Conservation (phyloP, 2,797 vertebrate genomes). For the Cirrhinus molitorella region DNA sequence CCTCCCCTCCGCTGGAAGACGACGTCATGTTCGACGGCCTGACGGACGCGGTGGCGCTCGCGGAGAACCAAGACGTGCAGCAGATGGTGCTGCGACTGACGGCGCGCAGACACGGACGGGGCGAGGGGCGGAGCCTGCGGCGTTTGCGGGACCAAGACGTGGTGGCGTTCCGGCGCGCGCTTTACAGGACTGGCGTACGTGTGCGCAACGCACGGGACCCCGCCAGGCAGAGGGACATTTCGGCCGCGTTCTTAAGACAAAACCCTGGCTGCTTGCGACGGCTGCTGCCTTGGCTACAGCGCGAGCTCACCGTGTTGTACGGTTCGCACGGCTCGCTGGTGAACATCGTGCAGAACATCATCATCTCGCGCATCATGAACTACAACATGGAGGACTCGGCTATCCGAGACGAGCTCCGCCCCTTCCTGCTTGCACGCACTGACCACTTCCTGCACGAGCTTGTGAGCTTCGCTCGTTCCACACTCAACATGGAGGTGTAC, state of each 20-base stretch:
- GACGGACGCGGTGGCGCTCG: slow-evolving; percentile 56
- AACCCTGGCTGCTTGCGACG: slow-evolving; percentile 93
- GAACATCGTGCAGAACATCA: slow-evolving; percentile 91
- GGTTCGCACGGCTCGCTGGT: slow-evolving; percentile 89
- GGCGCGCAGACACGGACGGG: slow-evolving; percentile 78
- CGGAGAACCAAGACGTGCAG: slow-evolving; percentile 78
- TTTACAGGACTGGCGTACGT: slow-evolving; percentile 88
- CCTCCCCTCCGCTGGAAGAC: slow-evolving; percentile 79
- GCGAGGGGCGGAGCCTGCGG: slow-evolving; percentile 81
- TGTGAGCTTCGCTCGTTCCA: slow-evolving; percentile 90
- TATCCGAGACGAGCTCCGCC: slow-evolving; percentile 89
- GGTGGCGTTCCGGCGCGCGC: slow-evolving; percentile 88
- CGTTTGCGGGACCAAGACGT: slow-evolving; percentile 88
- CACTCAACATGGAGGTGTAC: slow-evolving; percentile 92
- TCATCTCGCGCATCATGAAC: slow-evolving; percentile 91
- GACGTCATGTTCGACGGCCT: slow-evolving; percentile 87
- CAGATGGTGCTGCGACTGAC: slow-evolving; percentile 84
- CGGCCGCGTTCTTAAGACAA: slow-evolving; percentile 88
- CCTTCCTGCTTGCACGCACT: slow-evolving; percentile 90
- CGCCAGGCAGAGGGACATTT: slow-evolving; percentile 87
- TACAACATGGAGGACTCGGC: slow-evolving; percentile 88
- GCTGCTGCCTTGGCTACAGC: slow-evolving; percentile 90
- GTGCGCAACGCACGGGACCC: slow-evolving; percentile 86
- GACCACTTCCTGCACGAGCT: slow-evolving; percentile 97
- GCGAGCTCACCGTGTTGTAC: slow-evolving; percentile 90